Percentiles rank a stretch among this genome's conserved stretches.
These are phyloP conservation scores for Coelopa frigida DNA, from an alignment of 1,140 invertebrate genomes.

Conservation along the genomic window DNA sequence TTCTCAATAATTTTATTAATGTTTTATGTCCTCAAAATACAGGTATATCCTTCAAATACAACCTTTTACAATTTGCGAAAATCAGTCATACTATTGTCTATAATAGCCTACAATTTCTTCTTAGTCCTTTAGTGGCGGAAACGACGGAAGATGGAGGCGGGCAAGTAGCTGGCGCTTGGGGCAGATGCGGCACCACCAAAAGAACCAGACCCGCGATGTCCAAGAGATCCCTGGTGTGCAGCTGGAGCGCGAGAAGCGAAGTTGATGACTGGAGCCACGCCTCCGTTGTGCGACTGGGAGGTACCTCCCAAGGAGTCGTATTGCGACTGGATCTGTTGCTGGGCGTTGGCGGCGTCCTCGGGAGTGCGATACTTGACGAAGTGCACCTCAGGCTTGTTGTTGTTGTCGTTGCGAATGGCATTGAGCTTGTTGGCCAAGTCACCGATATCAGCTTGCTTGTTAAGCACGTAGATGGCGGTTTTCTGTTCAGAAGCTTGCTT, in stretches of 20 bases:
- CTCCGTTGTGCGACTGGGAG: conserved; percentile 26
- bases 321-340: conserved; percentile 31
- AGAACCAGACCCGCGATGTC: no score
- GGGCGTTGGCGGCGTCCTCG: conserved; percentile 35
- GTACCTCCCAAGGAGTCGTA: conserved; percentile 35
- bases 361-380: conserved; percentile 40
- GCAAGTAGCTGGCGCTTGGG: conserved; percentile 25
- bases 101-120: background rate
- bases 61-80: background rate
- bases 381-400: conserved; percentile 33
- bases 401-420: conserved; percentile 21
- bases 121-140: background rate
- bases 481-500: conserved; percentile 33
- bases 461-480: conserved; percentile 35
- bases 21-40: no score
- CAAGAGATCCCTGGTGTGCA: conserved; percentile 15
- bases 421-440: conserved; percentile 35
- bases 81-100: background rate
- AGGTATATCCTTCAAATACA: no score
- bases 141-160: conserved; percentile 34
- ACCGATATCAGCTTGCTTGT: conserved; percentile 34
- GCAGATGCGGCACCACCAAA: no score
- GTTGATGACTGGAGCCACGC: conserved; percentile 33
- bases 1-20: no score
- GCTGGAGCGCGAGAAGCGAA: conserved; percentile 26